Base-by-base conservation (phyloP, 2,888 invertebrate genomes). In the Coelopa pilipes region DNA sequence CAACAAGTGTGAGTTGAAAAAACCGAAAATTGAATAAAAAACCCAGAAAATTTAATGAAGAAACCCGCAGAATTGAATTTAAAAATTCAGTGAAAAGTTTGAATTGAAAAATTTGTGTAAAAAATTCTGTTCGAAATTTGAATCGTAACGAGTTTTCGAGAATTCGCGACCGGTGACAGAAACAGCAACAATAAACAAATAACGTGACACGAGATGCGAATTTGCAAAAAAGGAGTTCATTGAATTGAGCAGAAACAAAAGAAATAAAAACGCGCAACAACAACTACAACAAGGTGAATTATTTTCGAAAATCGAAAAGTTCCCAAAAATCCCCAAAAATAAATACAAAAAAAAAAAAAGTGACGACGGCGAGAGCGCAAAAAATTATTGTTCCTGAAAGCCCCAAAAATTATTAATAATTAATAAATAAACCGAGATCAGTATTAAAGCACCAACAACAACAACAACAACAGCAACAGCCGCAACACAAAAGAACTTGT, bases 111-210 rank as follows among this genome's bases (percentile, higher is more conserved):
- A 34, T 4, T 34, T n/a, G n/a, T n/a, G n/a, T n/a, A n/a, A n/a
- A n/a, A n/a, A n/a, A n/a, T n/a, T n/a, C n/a, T n/a, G n/a, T n/a
- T n/a, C n/a, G n/a, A n/a, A n/a, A 34, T 4, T 34, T 34, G 34
- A 34, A 34, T 34, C 2, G 7, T 55, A 72, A 72, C 65, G 24
- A 21, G 45, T 53, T 49, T 46, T 59, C 1, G 5, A 70, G 55
- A 60, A 65, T 13, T 59, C 49, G 11, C 17, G 45, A 72, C 59
- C 34, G 55, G 62, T 47, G 55, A 74, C 74, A 47, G 71, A 74
- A 75, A 74, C 72, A 73, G 67, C 34, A 78, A 70, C 53, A 47
- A 63, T 74, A 76, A 80, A 78, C 77, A 69, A 78, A 74, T 34
- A 59, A 47, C 70, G 53, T 19, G 46, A 70, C 7, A 57, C 49